Evolutionary conservation across 23 tunicate genomes (phyloP), one percentile per base, ranked within the genome.

Genomic region (Aplidium turbinatum): DNA sequence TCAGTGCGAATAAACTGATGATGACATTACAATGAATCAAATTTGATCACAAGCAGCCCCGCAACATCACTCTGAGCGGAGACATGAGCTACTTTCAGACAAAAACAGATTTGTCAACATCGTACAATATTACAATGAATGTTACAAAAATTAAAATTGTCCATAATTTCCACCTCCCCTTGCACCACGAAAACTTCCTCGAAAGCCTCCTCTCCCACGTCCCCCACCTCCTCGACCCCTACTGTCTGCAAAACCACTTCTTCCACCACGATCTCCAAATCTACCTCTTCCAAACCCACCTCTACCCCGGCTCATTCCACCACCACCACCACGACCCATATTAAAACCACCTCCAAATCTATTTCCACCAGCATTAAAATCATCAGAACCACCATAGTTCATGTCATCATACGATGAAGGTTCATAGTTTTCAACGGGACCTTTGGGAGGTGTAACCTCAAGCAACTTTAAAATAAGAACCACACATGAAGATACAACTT

Each of bases 371-470:
- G 56, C 63, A 21, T 78, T 70, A 70, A 67, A 82, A 45, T 40
- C 70, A 64, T 81, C 79, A 58, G 55, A 54, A 47, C 56, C 77
- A 51, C 77, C 82, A 45, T 40, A 73, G 46, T 42, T 42, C 24
- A 70, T 83, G 47, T 68, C 76, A 1, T 61, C 83, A 32, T 57
- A 58, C 48, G 45, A 20, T 24, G 78, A 57, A 20, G 97, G 97
- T 33, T 83, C 85, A 67, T 60, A 90, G 35, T 90, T 90, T 38
- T 82, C 65, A 31, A 83, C 54, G 21, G 85, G 90, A 16, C 97
- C 97, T 65, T 83, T 90, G 16, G 97, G 97, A 33, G 97, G 97
- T 26, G 84, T 73, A 24, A 40, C 69, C 39, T 87, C 90, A 22
- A 94, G 58, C 13, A 94, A 63, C 29, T 94, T 95, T 39, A 87